phyloP scores from a whole-genome alignment of 2,113 vertebrate species.

The Trinectes maculatus region DNA sequence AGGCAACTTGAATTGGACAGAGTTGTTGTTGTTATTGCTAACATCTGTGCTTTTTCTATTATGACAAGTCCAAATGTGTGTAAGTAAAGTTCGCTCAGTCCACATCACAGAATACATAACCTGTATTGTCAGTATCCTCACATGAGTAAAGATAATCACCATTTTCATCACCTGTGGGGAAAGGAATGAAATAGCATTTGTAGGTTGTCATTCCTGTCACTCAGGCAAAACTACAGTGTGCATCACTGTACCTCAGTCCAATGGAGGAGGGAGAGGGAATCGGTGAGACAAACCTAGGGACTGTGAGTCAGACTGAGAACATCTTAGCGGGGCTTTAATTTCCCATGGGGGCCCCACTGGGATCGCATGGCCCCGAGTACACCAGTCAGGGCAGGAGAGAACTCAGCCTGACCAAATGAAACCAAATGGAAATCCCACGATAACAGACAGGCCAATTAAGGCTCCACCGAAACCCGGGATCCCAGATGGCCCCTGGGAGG shows the following conservation, averaged over 20 bases:
- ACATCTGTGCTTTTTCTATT: background rate
- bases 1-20: background rate
- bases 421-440: slow-evolving; percentile 32
- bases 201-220: slow-evolving; percentile 12
- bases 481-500: slow-evolving; percentile 29
- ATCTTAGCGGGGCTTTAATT: slow-evolving; percentile 53
- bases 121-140: too few species aligned
- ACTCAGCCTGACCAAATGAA: slow-evolving; percentile 33
- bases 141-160: too few species aligned
- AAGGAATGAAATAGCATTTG: slow-evolving; percentile 6
- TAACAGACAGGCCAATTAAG: slow-evolving; percentile 58
- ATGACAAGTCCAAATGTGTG: background rate
- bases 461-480: background rate
- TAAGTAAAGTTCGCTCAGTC: background rate
- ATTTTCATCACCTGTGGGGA: too few species aligned
- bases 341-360: slow-evolving; percentile 34
- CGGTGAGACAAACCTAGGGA: background rate
- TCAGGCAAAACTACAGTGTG: background rate
- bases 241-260: background rate
- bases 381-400: slow-evolving; percentile 18
- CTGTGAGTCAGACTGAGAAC: slow-evolving; percentile 33
- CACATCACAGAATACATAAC: too few species aligned
- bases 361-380: slow-evolving; percentile 31
- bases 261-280: slow-evolving; percentile 7
- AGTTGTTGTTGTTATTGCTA: background rate